Conservation (phyloP, 1,140 invertebrate genomes). For the Calliopsis andreniformis region DNA sequence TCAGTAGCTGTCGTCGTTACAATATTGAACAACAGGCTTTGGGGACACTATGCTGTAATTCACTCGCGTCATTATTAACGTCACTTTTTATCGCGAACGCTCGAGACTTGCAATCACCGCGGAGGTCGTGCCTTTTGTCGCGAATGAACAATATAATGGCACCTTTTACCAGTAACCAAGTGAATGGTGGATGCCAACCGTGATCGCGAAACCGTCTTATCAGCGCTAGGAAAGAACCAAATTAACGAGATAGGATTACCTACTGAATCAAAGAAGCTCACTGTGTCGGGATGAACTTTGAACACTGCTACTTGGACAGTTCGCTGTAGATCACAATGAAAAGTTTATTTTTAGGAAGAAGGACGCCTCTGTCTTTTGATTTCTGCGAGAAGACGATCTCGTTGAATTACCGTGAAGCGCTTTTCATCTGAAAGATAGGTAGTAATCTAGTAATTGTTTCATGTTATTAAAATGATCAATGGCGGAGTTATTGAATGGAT, state of each 20-base stretch:
- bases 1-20: not conserved
- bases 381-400: no score
- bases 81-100: slow-evolving; percentile 37
- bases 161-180: slow-evolving; percentile 30
- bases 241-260: not conserved
- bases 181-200: not conserved
- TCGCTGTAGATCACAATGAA: not conserved
- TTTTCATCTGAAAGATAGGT: no score
- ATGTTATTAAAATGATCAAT: no score
- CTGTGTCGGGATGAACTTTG: not conserved
- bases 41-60: not conserved
- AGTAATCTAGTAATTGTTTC: no score
- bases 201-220: not conserved
- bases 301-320: not conserved
- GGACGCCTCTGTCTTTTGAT: not conserved
- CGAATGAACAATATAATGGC: slow-evolving; percentile 38
- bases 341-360: not conserved
- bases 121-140: slow-evolving; percentile 25
- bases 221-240: not conserved
- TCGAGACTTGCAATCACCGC: slow-evolving; percentile 25
- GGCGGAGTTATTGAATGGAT: no score
- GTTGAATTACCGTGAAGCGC: no score
- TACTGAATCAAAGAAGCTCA: not conserved
- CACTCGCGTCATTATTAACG: slow-evolving; percentile 36
- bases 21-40: not conserved